Percentiles rank a stretch among this genome's conserved stretches.
Evolutionary conservation across 2,797 vertebrate genomes (phyloP).

Genomic region (Amazonetta brasiliensis): DNA sequence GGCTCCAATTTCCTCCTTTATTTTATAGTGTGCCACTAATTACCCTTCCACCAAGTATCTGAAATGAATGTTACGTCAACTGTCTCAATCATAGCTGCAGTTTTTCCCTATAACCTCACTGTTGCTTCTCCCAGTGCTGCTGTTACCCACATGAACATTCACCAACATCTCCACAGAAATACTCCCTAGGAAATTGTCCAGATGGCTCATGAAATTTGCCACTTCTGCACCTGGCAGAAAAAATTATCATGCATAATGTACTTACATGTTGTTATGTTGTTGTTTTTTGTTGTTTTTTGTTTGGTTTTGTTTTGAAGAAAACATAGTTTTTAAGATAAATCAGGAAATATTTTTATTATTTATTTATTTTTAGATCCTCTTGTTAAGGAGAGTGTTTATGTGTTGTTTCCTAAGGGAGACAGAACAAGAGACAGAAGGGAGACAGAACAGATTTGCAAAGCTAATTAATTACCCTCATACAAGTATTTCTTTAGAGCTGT

Average conservation of each 20-base stretch:
- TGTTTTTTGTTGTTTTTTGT: accelerated
- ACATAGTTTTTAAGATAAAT: background rate
- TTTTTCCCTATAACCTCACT: background rate
- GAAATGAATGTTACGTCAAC: background rate
- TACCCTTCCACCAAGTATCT: background rate
- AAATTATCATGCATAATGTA: background rate
- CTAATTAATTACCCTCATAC: background rate
- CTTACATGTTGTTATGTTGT: background rate
- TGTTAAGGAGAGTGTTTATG: background rate
- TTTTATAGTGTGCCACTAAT: background rate
- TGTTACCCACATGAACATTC: background rate
- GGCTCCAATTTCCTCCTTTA: background rate
- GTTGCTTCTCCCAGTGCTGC: background rate
- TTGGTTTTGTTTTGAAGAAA: background rate
- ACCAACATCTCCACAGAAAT: background rate
- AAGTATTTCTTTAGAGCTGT: background rate
- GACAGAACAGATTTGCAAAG: background rate
- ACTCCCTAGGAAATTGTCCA: background rate
- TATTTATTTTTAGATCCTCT: background rate
- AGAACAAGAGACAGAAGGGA: too few species aligned
- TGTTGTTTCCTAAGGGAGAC: background rate
- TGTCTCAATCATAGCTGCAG: background rate
- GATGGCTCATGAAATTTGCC: background rate
- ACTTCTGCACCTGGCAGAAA: background rate
- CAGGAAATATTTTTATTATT: background rate